These are phyloP conservation scores for Chunga burmeisteri DNA, from an alignment of 2,113 vertebrate species.

Conservation along the genomic window DNA sequence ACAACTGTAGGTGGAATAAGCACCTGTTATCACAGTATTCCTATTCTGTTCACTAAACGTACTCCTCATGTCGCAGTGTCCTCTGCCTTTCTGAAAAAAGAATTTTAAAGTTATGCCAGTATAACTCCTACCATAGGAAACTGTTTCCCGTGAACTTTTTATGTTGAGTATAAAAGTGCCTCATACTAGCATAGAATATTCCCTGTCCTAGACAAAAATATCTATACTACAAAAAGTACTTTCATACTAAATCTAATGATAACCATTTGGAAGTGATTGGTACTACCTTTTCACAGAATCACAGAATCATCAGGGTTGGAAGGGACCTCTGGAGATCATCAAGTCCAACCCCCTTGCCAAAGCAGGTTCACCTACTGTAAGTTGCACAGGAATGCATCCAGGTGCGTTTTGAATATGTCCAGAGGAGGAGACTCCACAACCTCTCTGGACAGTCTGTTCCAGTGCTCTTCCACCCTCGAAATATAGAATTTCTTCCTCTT, in stretches of 20 bases:
- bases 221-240: not conserved
- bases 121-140: not conserved
- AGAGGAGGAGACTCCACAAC: no score
- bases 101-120: not conserved
- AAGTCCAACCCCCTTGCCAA: no score
- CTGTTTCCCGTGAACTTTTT: not conserved
- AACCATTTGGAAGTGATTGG: not conserved
- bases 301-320: no score
- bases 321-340: no score
- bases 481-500: no score
- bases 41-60: not conserved
- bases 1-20: not conserved
- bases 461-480: no score
- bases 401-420: no score
- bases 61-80: not conserved
- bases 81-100: not conserved
- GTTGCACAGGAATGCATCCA: no score
- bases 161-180: not conserved
- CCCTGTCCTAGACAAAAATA: not conserved
- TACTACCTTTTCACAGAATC: not conserved
- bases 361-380: no score
- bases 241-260: not conserved
- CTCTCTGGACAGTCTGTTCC: no score
- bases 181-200: not conserved
- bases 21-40: not conserved